Percentiles rank a stretch among this genome's conserved stretches.
Conservation (phyloP, 2,888 invertebrate genomes). For the Caenorhabditis afra region DNA sequence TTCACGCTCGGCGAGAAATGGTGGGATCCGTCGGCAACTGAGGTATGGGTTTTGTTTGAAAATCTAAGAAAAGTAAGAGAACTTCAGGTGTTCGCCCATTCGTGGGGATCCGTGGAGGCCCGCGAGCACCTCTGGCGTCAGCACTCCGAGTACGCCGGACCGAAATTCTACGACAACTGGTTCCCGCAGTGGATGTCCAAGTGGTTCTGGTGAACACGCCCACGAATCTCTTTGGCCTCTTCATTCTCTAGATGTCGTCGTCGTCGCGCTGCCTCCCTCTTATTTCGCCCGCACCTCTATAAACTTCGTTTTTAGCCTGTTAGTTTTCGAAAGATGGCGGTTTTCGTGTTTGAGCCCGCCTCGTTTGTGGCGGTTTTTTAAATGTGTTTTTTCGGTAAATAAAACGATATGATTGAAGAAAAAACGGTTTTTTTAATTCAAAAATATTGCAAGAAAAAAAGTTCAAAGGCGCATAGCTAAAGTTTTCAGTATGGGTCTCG, state of each 20-base stretch:
- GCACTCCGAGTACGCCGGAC: conserved; percentile 77
- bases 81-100: conserved; percentile 74
- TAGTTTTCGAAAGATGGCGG: conserved; percentile 37
- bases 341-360: neutral
- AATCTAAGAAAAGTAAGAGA: no score
- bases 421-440: no score
- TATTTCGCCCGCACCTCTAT: conserved; percentile 2
- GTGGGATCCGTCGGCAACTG: conserved; percentile 76
- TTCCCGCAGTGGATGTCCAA: conserved; percentile 72
- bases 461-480: conserved; percentile 23
- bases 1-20: conserved; percentile 80
- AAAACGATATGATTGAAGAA: conserved; percentile 7
- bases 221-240: conserved; percentile 5
- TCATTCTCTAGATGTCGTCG: conserved; percentile 17
- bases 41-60: conserved; percentile 53
- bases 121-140: conserved; percentile 73
- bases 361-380: neutral
- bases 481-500: conserved; percentile 3
- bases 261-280: conserved; percentile 9
- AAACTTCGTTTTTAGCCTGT: conserved; percentile 22
- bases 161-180: conserved; percentile 79
- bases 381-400: conserved; percentile 25
- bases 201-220: conserved; percentile 70
- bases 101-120: conserved; percentile 52
- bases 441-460: neutral